Evolutionary conservation across 2,113 vertebrate genomes (phyloP).

Genomic region (Martes martes): DNA sequence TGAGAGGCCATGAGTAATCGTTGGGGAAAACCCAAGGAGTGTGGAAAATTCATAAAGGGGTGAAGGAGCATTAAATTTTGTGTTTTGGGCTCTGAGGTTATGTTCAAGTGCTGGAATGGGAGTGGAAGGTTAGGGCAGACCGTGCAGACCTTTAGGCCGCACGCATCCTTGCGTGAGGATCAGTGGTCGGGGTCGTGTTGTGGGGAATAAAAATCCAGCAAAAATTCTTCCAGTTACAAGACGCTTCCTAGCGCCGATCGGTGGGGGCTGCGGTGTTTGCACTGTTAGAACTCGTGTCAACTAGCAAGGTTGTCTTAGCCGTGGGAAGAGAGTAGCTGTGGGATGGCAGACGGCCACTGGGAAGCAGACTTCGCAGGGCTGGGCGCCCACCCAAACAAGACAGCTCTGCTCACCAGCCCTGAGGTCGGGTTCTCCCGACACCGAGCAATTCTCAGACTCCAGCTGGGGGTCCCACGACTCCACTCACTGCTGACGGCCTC

Average conservation of each 20-base stretch:
- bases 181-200: neutral
- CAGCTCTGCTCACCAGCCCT: neutral
- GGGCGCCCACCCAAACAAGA: too few species aligned
- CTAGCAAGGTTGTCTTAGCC: neutral
- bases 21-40: neutral
- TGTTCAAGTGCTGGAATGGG: neutral
- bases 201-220: neutral
- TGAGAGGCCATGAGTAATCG: neutral
- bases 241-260: neutral
- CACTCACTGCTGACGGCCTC: neutral
- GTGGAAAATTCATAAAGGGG: neutral
- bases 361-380: neutral
- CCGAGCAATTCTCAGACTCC: neutral
- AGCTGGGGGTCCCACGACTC: neutral
- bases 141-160: neutral
- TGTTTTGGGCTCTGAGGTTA: neutral
- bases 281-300: neutral
- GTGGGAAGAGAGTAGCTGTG: neutral
- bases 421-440: neutral
- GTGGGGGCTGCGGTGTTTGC: neutral
- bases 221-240: neutral
- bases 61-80: neutral
- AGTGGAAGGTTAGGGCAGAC: rapidly evolving
- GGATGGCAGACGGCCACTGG: neutral
- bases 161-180: neutral